These are phyloP conservation scores for Rhizoglyphus robini DNA, from an alignment of 1,140 invertebrate genomes.

Conservation along the genomic window DNA sequence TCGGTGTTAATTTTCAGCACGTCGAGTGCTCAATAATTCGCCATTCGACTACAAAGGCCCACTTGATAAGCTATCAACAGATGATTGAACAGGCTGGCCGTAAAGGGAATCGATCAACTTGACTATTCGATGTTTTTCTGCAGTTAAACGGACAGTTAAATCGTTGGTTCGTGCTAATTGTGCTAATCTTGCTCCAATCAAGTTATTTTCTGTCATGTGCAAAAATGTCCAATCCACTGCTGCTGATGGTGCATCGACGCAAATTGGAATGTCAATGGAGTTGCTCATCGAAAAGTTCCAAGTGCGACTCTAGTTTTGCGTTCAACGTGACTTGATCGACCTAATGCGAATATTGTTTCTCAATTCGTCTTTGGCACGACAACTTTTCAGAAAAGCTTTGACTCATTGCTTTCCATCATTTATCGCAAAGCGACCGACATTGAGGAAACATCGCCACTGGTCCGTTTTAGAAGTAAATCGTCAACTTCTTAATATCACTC, in stretches of 20 bases:
- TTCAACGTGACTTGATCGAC: conserved; percentile 79
- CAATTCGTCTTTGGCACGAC: conserved; percentile 67
- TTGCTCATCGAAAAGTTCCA: conserved; percentile 81
- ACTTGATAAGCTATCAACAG: conserved; percentile 72
- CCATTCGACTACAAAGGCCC: conserved; percentile 56
- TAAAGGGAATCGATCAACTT: conserved; percentile 62
- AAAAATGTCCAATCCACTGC: too few species aligned
- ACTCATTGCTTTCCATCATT: conserved; percentile 60
- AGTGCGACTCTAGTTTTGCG: conserved; percentile 80
- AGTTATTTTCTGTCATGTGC: not conserved
- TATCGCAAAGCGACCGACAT: conserved; percentile 49
- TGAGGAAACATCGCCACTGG: conserved; percentile 57
- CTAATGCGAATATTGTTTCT: conserved; percentile 68
- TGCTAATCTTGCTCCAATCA: not conserved
- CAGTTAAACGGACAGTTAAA: conserved; percentile 46
- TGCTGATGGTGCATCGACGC: not conserved
- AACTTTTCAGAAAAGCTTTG: conserved; percentile 66
- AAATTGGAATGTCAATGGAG: conserved; percentile 48
- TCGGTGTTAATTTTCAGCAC: conserved; percentile 92
- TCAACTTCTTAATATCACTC: too few species aligned
- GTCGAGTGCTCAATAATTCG: conserved; percentile 72
- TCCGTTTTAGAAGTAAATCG: not conserved
- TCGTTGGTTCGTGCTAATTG: not conserved
- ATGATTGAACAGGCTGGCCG: conserved; percentile 93
- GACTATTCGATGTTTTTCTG: conserved; percentile 83